Evolutionary conservation across 2,113 vertebrate species (phyloP), one percentile per base, ranked within the genome.

Genomic region (Picathartes gymnocephalus): DNA sequence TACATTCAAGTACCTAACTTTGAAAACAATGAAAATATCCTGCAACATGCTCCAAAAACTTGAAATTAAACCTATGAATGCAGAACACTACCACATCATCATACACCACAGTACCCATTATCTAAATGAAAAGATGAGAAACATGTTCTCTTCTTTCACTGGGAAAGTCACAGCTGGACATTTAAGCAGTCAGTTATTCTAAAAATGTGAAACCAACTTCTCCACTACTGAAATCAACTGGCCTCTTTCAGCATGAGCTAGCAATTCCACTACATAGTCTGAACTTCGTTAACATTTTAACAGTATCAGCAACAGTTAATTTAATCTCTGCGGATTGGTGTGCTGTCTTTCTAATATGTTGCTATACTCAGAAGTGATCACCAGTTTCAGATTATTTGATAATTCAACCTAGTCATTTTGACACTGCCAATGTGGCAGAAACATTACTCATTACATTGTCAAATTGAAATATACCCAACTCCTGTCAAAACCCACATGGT

Each of bases 51-150:
- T 80, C 12, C 56, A 50, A 45, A 6, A 92, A 35, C 10, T 19
- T 58, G 23, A 64, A 82, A 76, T 56, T 23, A 19, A 10, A 86
- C 33, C 27, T 47, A 22, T 21, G 18, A 70, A 88, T 53, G 40
- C 11, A 77, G 62, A 60, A 44, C 5, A 53, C 3, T 56, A 78
- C 15, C 7, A 15, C 20, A 25, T 42, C 31, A 44, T 24, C 15
- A 74, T 30, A 84, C 8, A 69, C 12, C 22, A 31, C 1, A 61
- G 10, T 15, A 77, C 4, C 18, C 1, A 0, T 17, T 51, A 64
- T 54, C 28, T 56, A 13, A 88, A 88, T 3, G 11, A 10, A 92
- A 88, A 74, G 31, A 58, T 0, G 5, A 66, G 40, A 48, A 84
- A 39, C 0, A 4, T 6, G 4, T 16, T n/a, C 27, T 73, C 10